Evolutionary conservation across 2,888 invertebrate genomes (phyloP), one percentile per base, ranked within the genome.

Genomic region (Harpalus rufipes): DNA sequence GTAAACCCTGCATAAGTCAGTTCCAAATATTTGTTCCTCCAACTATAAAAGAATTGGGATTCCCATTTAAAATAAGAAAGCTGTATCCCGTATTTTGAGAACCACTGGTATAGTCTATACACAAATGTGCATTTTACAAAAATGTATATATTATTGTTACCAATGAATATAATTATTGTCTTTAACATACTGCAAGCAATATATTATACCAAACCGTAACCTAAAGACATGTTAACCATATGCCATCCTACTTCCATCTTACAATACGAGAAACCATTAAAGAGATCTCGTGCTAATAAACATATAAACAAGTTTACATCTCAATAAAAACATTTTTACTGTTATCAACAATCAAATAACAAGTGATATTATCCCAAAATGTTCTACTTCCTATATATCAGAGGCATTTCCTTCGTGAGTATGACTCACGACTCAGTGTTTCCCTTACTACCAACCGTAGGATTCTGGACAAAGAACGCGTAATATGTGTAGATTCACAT

Each of bases 391-490:
- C 72, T 41, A n/a, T n/a, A n/a, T n/a, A 74, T 41, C 41, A 21
- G 72, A 44, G 5, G 44, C 72, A 74, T 74, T 74, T 74, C 72
- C 72, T 74, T 16, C 18, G 44, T 44, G 72, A 74, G 44, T 41
- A 72, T 41, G 14, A 68, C 39, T 68, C 39, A 25, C 4, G 14
- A 44, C n/a, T n/a, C n/a, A n/a, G n/a, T n/a, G n/a, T 18, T 41
- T 39, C 68, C 68, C 39, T 25, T 68, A 6, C 25, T 68, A 25
- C 32, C 68, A 41, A 68, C 3, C 68, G 44, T 10, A 74, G 72
- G 72, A n/a, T n/a, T n/a, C n/a, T n/a, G n/a, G n/a, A 74, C 72
- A 74, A 74, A 74, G 72, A 74, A 74, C 72, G 72, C 12, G 18
- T 74, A 74, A 74, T 74, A 44, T 74, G 44, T 41, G 32, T 44